Conservation (phyloP, 2,888 invertebrate genomes). For the Drymonia ruficornis region DNA sequence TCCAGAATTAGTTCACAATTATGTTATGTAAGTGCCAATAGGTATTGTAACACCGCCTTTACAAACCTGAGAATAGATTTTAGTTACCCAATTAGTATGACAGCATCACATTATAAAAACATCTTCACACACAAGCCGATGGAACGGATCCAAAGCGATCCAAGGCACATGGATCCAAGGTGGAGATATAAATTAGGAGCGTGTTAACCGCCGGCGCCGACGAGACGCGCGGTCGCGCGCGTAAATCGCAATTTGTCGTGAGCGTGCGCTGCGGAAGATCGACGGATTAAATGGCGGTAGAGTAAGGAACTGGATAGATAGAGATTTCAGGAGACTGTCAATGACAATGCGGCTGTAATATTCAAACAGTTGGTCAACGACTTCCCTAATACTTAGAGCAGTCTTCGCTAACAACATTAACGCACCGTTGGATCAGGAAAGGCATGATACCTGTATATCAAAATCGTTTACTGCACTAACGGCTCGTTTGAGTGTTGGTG, state of each 20-base stretch:
- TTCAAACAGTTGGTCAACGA: no score
- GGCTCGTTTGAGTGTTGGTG: no score
- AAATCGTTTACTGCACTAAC: no score
- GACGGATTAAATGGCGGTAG: slow-evolving; percentile 10
- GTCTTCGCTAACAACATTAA: no score
- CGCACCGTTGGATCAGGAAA: no score
- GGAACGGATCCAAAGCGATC: not conserved
- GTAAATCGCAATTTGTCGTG: slow-evolving; percentile 46
- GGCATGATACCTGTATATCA: no score
- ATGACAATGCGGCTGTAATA: no score
- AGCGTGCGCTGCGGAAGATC: slow-evolving; percentile 17
- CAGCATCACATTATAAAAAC: not conserved
- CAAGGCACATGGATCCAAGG: not conserved
- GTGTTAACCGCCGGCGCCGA: slow-evolving; percentile 21
- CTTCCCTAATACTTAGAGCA: no score
- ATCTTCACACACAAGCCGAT: not conserved
- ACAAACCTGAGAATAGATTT: not conserved
- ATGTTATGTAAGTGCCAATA: no score
- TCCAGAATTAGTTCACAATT: no score
- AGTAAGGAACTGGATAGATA: not conserved
- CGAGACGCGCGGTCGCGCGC: slow-evolving; percentile 29
- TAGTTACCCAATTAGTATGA: not conserved
- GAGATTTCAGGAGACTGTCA: not conserved
- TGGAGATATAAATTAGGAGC: slow-evolving; percentile 18
- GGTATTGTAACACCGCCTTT: no score